Evolutionary conservation across 1,140 invertebrate genomes (phyloP), one percentile per base, ranked within the genome.

Genomic region (Eurytemora carolleeae): DNA sequence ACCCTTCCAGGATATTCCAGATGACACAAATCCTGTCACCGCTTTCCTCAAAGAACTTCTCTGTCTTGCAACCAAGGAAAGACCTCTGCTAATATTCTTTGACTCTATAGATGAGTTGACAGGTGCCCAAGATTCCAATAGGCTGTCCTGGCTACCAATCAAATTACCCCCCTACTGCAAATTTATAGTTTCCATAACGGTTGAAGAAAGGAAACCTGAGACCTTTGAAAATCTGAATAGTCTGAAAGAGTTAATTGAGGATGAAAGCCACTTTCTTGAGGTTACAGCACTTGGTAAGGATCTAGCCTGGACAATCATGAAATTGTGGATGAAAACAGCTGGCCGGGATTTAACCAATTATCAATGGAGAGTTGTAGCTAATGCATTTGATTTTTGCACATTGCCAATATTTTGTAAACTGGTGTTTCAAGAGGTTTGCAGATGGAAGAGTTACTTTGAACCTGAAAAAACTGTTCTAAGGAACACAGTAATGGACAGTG

Each of bases 391-490:
- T 16, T 85, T 89, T 67, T 98, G 94, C 70, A 96, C 91, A 2
- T 73, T 97, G 55, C 94, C 94, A 0, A 91, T 98, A 31, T 98
- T 96, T 70, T 89, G 97, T 0, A 98, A 98, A 74, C 74, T 98
- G 19, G 91, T 97, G 0, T 94, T 92, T 74, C 90, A 89, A 15
- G 91, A 97, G 75, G 88, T 96, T 16, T 94, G 88, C 70, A 76
- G 91, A 61, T 98, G 94, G 94, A 81, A 91, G 56, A 96, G 91
- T 63, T 98, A 97, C 70, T 94, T 90, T 0, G 87, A 88, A 70
- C 85, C 87, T 0, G 83, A 87, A 64, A 87, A 92, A 66, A 95
- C 90, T 0, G 82, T 87, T 67, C 74, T 97, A 44, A 89, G 90
- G 0, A 87, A 85, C 23, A 94, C 87, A 2, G 92, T 98, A 0